Evolutionary conservation across 1,140 invertebrate genomes (phyloP).

Genomic region (Bombyx mandarina): DNA sequence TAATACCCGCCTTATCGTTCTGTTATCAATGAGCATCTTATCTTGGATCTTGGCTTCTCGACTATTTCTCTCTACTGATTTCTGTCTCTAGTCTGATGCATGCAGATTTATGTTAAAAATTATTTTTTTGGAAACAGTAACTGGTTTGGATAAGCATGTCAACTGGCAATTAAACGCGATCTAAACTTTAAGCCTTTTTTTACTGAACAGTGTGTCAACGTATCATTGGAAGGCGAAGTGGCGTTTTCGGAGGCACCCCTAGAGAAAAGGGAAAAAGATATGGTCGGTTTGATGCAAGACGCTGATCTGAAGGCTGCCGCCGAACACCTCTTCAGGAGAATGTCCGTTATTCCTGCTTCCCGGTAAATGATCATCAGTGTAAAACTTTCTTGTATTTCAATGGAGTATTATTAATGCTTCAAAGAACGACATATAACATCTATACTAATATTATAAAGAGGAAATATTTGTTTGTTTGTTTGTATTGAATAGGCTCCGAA

Average conservation of each 20-base stretch:
- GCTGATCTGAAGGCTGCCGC: conserved; percentile 44
- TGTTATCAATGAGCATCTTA: too few species aligned
- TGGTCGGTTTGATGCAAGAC: conserved; percentile 56
- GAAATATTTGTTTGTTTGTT: too few species aligned
- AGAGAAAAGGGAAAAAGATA: conserved; percentile 43
- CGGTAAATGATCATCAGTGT: conserved; percentile 24
- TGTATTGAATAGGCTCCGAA: too few species aligned
- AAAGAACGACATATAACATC: background rate
- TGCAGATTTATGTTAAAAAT: too few species aligned
- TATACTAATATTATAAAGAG: too few species aligned
- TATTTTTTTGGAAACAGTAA: too few species aligned
- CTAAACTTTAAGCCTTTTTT: background rate
- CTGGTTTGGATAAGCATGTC: too few species aligned
- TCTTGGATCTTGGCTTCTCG: too few species aligned
- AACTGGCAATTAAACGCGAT: too few species aligned
- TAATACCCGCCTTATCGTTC: background rate
- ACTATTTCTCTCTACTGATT: too few species aligned
- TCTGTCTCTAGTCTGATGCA: too few species aligned
- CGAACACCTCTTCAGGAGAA: conserved; percentile 45
- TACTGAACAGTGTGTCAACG: conserved; percentile 38
- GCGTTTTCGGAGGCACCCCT: conserved; percentile 29
- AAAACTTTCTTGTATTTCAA: background rate
- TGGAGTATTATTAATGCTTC: background rate
- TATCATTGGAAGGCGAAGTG: conserved; percentile 48
- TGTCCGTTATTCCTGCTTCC: conserved; percentile 48